Conservation (phyloP, 1,140 invertebrate genomes). For the Teleogryllus occipitalis region DNA sequence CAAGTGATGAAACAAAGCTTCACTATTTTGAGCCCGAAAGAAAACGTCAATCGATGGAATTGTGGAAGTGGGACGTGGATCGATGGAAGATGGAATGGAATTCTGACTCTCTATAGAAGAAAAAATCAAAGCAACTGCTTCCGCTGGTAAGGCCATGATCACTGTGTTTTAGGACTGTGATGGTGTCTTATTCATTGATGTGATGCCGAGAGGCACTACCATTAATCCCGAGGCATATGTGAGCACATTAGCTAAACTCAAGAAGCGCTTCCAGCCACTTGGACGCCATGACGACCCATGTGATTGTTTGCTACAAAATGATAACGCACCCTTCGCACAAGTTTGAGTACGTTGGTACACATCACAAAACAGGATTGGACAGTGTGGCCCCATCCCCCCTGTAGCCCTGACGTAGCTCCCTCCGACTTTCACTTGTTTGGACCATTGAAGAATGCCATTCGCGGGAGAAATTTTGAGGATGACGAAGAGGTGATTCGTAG, state of each 20-base stretch:
- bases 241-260: too few relatives aligned
- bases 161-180: background rate
- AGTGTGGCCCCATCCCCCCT: background rate
- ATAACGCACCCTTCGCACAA: background rate
- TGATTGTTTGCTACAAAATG: background rate
- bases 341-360: background rate
- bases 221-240: background rate
- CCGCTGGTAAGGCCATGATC: background rate
- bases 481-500: background rate
- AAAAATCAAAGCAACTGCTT: background rate
- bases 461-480: background rate
- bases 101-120: background rate
- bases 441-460: background rate
- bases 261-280: background rate
- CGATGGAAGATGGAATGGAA: background rate
- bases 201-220: background rate
- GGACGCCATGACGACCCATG: background rate
- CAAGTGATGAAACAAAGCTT: background rate
- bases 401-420: too few relatives aligned
- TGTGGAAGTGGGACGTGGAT: too few relatives aligned
- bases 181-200: background rate
- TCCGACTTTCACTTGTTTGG: background rate
- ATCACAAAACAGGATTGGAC: background rate
- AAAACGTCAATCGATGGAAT: slow-evolving; percentile 3
- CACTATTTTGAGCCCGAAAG: background rate